Conservation (phyloP, 1,140 invertebrate species). For the Calliphora vicina region DNA sequence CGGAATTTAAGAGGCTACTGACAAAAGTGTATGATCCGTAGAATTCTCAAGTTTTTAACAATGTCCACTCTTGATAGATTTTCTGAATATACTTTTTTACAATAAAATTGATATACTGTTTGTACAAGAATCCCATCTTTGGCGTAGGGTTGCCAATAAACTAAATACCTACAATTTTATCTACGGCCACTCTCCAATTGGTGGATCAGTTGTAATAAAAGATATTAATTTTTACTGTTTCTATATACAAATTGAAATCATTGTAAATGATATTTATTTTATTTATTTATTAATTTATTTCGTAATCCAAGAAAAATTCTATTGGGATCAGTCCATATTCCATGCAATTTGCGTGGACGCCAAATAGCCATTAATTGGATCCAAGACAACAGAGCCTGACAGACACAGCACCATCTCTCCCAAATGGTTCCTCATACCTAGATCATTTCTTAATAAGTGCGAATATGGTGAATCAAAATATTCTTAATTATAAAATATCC, state of each 20-base stretch:
- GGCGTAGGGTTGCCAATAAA: neutral
- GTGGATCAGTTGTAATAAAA: neutral
- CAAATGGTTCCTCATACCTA: neutral
- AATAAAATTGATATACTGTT: neutral
- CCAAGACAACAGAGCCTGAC: neutral
- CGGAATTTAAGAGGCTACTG: neutral
- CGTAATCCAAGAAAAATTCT: neutral
- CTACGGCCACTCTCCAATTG: neutral
- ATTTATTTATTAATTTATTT: too few species aligned
- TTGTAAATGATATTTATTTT: too few species aligned
- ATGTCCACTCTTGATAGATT: neutral
- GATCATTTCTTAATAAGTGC: slow-evolving; percentile 7
- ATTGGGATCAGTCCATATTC: neutral
- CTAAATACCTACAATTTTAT: neutral
- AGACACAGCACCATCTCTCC: neutral
- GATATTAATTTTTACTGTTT: neutral
- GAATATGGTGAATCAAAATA: neutral
- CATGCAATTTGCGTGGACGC: neutral
- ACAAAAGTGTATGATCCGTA: slow-evolving; percentile 1
- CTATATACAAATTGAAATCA: neutral
- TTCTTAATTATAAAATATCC: neutral
- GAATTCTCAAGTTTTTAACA: neutral
- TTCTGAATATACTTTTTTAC: neutral
- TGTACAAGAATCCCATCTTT: neutral
- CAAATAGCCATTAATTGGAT: neutral